Conservation (phyloP, 2,888 invertebrate genomes). For the Deilephila porcellus region DNA sequence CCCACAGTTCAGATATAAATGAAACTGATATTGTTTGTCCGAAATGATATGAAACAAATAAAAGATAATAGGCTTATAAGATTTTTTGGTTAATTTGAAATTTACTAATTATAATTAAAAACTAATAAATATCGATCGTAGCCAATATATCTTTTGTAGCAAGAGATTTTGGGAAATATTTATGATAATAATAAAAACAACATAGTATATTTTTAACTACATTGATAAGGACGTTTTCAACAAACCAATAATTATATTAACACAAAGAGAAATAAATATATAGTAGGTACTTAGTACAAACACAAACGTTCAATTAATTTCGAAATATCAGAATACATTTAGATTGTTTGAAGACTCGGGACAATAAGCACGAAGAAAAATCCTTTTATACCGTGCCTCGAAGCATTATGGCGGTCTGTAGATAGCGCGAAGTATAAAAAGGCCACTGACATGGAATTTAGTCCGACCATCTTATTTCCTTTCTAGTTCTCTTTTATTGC, state of each 20-base stretch:
- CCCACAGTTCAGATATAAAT: not conserved
- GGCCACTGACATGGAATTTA: slow-evolving; percentile 45
- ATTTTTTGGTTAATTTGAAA: too few species aligned
- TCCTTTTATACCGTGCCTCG: slow-evolving; percentile 50
- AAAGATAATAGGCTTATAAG: too few species aligned
- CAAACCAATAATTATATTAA: not conserved
- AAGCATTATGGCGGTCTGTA: slow-evolving; percentile 51
- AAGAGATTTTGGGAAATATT: too few species aligned
- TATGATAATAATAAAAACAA: too few species aligned
- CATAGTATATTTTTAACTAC: too few species aligned
- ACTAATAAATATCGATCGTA: too few species aligned
- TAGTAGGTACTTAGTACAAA: too few species aligned
- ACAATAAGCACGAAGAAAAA: slow-evolving; percentile 53
- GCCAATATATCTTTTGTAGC: too few species aligned
- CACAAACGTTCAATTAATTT: not conserved
- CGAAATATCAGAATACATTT: not conserved
- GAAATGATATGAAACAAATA: not conserved
- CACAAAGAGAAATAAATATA: too few species aligned
- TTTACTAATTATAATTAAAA: too few species aligned
- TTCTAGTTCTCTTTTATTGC: slow-evolving; percentile 17
- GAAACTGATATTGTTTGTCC: not conserved
- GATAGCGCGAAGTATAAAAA: slow-evolving; percentile 51
- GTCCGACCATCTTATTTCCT: slow-evolving; percentile 25
- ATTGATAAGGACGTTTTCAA: not conserved
- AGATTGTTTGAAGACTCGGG: slow-evolving; percentile 52